phyloP scores from a whole-genome alignment of 2,888 invertebrate genomes.

The Sturmia bella region DNA sequence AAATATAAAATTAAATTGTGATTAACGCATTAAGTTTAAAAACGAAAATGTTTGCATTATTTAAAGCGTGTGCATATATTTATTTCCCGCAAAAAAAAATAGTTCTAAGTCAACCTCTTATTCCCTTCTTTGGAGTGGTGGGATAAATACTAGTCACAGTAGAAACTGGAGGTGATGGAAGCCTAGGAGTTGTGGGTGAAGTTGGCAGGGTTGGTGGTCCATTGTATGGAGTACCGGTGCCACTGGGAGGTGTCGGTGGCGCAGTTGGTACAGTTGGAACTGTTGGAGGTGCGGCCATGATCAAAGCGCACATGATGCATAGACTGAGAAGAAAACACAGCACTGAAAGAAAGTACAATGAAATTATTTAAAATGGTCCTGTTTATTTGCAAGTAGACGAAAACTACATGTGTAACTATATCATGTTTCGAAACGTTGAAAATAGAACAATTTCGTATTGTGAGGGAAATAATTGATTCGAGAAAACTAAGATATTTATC shows the following conservation, averaged over 20 bases:
- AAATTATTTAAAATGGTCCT: no score
- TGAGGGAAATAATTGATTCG: no score
- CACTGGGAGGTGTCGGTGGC: slow-evolving; percentile 68
- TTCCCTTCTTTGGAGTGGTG: not conserved
- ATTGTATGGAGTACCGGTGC: slow-evolving; percentile 38
- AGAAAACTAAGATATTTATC: no score
- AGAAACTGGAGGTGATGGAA: not conserved
- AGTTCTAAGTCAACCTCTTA: not conserved
- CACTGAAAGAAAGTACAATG: slow-evolving; percentile 73
- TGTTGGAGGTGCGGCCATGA: slow-evolving; percentile 58
- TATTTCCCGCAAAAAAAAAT: not conserved
- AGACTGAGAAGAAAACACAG: slow-evolving; percentile 72
- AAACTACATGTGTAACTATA: no score
- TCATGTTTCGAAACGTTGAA: no score
- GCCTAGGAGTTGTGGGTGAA: slow-evolving; percentile 29
- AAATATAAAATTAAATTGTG: no score
- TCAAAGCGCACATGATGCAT: slow-evolving; percentile 72
- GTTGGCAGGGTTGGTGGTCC: slow-evolving; percentile 65
- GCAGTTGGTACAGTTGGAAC: slow-evolving; percentile 70
- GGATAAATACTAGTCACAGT: slow-evolving; percentile 72
- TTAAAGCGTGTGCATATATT: no score
- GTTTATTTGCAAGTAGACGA: no score
- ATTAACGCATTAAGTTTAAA: no score
- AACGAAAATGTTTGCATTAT: no score
- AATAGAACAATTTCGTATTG: no score